phyloP scores from a whole-genome alignment of 2,113 vertebrate species.

The Etia nguti region DNA sequence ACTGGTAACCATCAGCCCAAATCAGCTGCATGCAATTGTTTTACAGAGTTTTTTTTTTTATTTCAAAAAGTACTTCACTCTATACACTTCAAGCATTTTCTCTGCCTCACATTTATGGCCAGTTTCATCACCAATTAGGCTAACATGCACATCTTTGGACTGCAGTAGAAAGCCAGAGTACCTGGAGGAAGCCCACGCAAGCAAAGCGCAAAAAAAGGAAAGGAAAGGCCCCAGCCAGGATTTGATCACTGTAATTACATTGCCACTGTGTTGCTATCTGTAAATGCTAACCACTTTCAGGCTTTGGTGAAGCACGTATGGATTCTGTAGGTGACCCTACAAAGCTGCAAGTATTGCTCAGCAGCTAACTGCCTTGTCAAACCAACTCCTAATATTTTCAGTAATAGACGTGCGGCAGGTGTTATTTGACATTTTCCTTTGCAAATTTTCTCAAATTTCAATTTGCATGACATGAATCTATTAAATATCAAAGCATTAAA shows the following conservation, averaged over 20 bases:
- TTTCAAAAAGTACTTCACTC: background rate
- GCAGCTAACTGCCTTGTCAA: background rate
- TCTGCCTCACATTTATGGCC: background rate
- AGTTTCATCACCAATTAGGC: background rate
- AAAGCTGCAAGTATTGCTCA: background rate
- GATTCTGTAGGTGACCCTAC: background rate
- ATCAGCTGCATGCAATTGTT: background rate
- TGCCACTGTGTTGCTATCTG: background rate
- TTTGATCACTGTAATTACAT: background rate
- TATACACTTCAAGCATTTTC: background rate
- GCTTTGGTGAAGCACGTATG: background rate
- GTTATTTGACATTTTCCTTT: background rate
- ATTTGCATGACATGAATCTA: background rate
- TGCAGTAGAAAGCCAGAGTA: background rate
- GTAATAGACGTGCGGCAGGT: background rate
- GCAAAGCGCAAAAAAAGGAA: background rate
- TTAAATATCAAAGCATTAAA: background rate
- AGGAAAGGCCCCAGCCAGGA: background rate
- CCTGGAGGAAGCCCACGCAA: background rate
- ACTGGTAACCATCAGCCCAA: background rate
- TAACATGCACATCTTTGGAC: background rate
- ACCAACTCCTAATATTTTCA: background rate
- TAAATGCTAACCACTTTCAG: background rate
- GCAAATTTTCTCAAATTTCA: background rate
- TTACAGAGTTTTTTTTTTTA: background rate